Evolutionary conservation across 2,113 vertebrate genomes (phyloP), one percentile per base, ranked within the genome.

Genomic region (Odocoileus virginianus): DNA sequence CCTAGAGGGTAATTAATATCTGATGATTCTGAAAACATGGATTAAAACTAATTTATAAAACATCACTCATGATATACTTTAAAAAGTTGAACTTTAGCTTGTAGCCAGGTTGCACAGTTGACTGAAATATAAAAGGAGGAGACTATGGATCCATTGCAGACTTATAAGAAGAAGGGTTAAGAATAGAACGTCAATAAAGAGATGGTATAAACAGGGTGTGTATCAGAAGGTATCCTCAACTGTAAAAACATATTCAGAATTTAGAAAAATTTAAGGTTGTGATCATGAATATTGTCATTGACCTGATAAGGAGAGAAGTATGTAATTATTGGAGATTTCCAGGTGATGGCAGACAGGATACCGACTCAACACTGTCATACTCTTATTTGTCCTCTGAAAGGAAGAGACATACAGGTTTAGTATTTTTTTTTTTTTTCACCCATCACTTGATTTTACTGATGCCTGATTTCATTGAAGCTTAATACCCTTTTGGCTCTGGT

Each of bases 401-500:
- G 61, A 90, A 82, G 64, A 89, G 27, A 52, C 13, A 3, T 52
- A 21, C 25, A 85, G n/a, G 33, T 76, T 87, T 89, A 54, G 33
- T 61, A 33, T n/a, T 86, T 95, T 76, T 95, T 79, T n/a, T 94
- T 93, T 79, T 94, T 93, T 89, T 87, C 58, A 79, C 81, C 52
- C 67, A 74, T 81, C 89, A 40, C 89, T 95, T 95, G 76, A 86
- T 95, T 96, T 97, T 85, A 95, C 57, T 88, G 91, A 33, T 28
- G 84, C 64, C 64, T 98, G 23, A 88, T 95, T 97, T 95, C 86
- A 55, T 76, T 74, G 47, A 67, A 85, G 28, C 76, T 95, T 47
- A 36, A 93, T 47, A 43, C 61, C 67, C 30, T 92, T 90, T 96
- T 95, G 94, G 74, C 81, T 52, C 64, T 27, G 5, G 64, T 85